Evolutionary conservation across 2,888 invertebrate genomes (phyloP), one percentile per base, ranked within the genome.

Genomic region (Carcina quercana): DNA sequence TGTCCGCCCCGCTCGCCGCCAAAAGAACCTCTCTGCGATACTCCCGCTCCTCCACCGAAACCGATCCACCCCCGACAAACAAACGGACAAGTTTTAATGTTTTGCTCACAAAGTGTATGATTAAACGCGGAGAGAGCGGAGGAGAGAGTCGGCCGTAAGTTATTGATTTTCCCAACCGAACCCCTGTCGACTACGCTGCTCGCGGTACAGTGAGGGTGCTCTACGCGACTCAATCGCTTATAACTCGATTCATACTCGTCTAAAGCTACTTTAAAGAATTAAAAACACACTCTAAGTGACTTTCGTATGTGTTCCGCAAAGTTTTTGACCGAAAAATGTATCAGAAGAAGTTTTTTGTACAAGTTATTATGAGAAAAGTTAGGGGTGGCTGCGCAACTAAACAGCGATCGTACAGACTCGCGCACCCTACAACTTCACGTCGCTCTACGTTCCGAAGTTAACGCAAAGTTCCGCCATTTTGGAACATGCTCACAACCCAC

Each of bases 401-500:
- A 58, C 57, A 57, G 56, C 65, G 60, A 56, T 62, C 57, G 59
- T n/a, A 58, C 50, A 63, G 55, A 63, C 68, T 49, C 76, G 79
- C 79, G 80, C 82, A 76, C 76, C 80, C 76, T 64, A 69, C 80
- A 82, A 84, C 84, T 85, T 85, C 83, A 82, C 72, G 67, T 70
- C 76, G 82, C 70, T 82, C 71, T 78, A 71, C 82, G 84, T 82
- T 72, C 76, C 84, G 84, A 85, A 85, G 83, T 85, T 84, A 80
- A 76, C 82, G 74, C 83, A 71, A 85, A 84, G 83, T 85, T 84
- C 85, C 84, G 83, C 85, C 85, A 85, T 85, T 85, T 85, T 85
- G 83, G 84, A 79, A 84, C 84, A 85, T 85, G 85, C 84, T 85
- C 84, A 82, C 84, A 82, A 82, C 83, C 84, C 79, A 85, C 84